Percentiles rank a stretch among this genome's conserved stretches.
Evolutionary conservation across 2,888 invertebrate species (phyloP).

Genomic region (Phlogophora meticulosa): DNA sequence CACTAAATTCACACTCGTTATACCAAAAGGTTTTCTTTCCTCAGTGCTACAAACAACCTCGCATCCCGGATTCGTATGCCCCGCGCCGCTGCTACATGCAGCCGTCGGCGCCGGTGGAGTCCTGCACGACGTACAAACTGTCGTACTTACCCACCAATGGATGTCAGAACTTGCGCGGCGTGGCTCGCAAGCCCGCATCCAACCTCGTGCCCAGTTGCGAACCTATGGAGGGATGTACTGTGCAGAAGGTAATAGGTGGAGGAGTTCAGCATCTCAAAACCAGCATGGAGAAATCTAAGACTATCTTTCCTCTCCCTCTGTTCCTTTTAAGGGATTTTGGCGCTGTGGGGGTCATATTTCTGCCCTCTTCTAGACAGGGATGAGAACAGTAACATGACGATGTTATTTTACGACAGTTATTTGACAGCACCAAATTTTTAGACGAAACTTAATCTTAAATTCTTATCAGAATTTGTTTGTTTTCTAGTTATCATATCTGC

Average conservation of each 20-base stretch:
- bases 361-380: no score
- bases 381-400: no score
- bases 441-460: background rate
- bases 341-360: no score
- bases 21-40: no score
- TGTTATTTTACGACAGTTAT: no score
- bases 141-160: slow-evolving; percentile 91
- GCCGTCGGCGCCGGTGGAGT: slow-evolving; percentile 91
- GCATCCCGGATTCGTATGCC: slow-evolving; percentile 90
- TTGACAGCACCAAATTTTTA: background rate
- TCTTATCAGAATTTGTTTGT: background rate
- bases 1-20: no score
- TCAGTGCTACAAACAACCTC: slow-evolving; percentile 91
- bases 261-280: no score
- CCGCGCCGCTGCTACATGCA: slow-evolving; percentile 90
- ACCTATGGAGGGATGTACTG: slow-evolving; percentile 86
- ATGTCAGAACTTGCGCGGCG: slow-evolving; percentile 82
- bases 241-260: slow-evolving; percentile 84
- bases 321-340: no score
- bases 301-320: no score
- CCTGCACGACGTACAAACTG: slow-evolving; percentile 92
- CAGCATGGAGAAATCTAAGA: no score
- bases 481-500: slow-evolving; percentile 90
- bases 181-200: slow-evolving; percentile 75
- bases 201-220: slow-evolving; percentile 85